Percentiles rank a stretch among this genome's conserved stretches.
phyloP scores from a whole-genome alignment of 2,888 invertebrate species.

The Ctena decussata region DNA sequence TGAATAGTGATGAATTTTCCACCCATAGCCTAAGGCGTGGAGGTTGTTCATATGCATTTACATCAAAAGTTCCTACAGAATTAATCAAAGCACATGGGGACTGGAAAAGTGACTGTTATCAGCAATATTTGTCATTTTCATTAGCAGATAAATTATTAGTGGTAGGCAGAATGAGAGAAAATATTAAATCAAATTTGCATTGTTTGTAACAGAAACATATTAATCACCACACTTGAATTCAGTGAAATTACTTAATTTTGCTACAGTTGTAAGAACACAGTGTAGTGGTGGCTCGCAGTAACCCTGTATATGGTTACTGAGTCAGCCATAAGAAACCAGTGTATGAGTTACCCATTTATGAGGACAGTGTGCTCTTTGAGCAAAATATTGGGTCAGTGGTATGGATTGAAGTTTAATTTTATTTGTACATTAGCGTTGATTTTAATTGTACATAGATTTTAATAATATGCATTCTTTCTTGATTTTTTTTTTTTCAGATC shows the following conservation, averaged over 20 bases:
- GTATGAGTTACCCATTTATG: too few relatives aligned
- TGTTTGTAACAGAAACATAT: too few relatives aligned
- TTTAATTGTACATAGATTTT: not conserved
- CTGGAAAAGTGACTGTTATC: slow-evolving; percentile 19
- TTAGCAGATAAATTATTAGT: slow-evolving; percentile 17
- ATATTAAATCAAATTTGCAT: not conserved
- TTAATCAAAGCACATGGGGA: slow-evolving; percentile 29
- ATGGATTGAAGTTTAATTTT: not conserved
- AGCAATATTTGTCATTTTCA: slow-evolving; percentile 11
- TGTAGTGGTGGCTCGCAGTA: not conserved
- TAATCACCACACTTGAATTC: too few relatives aligned
- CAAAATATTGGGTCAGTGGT: too few relatives aligned
- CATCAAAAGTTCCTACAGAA: slow-evolving; percentile 1
- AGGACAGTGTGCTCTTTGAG: too few relatives aligned
- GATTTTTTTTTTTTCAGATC: not conserved
- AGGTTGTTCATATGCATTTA: slow-evolving; percentile 10
- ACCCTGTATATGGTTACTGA: too few relatives aligned
- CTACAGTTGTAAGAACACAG: not conserved
- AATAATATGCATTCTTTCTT: not conserved
- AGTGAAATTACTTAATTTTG: not conserved
- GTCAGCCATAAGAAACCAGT: too few relatives aligned
- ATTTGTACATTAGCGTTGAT: too few relatives aligned
- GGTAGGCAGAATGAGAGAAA: not conserved
- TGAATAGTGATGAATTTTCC: not conserved
- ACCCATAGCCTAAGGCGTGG: slow-evolving; percentile 22